These are phyloP conservation scores for Callyntrura sp. DNA, from an alignment of 2,888 invertebrate genomes.

Conservation along the genomic window DNA sequence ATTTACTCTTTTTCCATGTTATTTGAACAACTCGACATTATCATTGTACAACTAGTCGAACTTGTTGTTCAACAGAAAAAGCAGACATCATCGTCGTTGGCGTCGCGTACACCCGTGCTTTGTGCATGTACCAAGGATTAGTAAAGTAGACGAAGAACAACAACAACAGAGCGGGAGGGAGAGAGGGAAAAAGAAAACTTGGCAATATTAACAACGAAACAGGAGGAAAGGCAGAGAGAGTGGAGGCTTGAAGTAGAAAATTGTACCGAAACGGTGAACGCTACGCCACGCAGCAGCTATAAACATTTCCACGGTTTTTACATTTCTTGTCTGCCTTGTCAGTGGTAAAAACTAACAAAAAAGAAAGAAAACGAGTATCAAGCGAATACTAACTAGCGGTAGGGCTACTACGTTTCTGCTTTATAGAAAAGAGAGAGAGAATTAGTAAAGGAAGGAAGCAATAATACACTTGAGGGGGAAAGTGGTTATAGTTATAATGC, in stretches of 20 bases:
- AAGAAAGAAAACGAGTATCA: constrained; percentile 34
- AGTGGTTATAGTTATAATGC: constrained; percentile 63
- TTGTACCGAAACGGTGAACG: not conserved
- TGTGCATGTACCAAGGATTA: constrained; percentile 25
- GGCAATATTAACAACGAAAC: constrained; percentile 67
- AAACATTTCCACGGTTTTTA: constrained; percentile 39
- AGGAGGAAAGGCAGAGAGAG: not conserved
- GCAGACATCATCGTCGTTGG: not conserved
- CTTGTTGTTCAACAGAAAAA: constrained; percentile 21
- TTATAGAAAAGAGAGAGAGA: constrained; percentile 38
- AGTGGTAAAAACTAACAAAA: not conserved
- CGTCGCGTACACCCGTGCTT: not conserved
- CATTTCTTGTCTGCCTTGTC: constrained; percentile 15
- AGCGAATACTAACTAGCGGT: constrained; percentile 20
- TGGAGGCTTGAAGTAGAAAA: constrained; percentile 7
- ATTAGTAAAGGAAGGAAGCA: constrained; percentile 74
- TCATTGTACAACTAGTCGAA: not conserved
- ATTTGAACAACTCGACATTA: constrained; percentile 38
- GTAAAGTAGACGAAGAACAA: not conserved
- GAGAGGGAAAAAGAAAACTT: constrained; percentile 39
- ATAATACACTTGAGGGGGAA: constrained; percentile 68
- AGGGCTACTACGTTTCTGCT: not conserved
- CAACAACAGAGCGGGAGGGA: not conserved
- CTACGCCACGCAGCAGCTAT: constrained; percentile 10
- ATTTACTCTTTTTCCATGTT: constrained; percentile 19